Percentiles rank a stretch among this genome's conserved stretches.
phyloP scores from a whole-genome alignment of 1,140 invertebrate genomes.

The Ericerus pela region DNA sequence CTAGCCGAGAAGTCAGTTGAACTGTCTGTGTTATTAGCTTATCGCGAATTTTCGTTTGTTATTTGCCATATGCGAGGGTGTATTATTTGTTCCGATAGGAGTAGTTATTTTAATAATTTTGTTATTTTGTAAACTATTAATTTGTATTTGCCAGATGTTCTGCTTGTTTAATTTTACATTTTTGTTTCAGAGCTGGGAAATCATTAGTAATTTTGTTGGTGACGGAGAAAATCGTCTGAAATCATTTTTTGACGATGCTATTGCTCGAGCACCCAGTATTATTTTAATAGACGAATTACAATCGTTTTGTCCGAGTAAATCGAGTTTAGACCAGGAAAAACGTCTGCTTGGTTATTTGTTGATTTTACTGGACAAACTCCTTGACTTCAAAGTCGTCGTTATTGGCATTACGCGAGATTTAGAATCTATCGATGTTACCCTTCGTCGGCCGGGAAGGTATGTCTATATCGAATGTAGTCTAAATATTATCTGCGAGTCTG shows the following conservation, averaged over 20 bases:
- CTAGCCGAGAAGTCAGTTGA: no score
- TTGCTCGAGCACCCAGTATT: conserved; percentile 45
- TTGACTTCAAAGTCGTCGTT: conserved; percentile 43
- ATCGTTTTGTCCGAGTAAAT: conserved; percentile 49
- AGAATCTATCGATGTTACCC: conserved; percentile 49
- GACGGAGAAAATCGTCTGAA: conserved; percentile 55
- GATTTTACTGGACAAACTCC: conserved; percentile 50
- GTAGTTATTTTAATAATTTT: background rate
- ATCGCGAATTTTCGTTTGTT: no score
- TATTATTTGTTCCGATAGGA: background rate
- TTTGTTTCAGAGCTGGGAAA: conserved; percentile 37
- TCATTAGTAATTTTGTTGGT: conserved; percentile 54
- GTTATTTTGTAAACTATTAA: background rate
- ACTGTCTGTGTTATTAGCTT: no score
- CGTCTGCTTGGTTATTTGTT: conserved; percentile 50
- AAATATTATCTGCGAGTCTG: no score
- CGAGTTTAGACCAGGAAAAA: conserved; percentile 54
- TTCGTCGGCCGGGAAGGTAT: conserved; percentile 52
- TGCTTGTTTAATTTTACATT: background rate
- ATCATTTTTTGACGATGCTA: conserved; percentile 50
- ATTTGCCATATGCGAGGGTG: no score
- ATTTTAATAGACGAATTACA: conserved; percentile 68
- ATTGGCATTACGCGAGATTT: conserved; percentile 56
- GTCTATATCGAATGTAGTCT: background rate
- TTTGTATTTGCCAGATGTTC: background rate